Evolutionary conservation across 2,797 vertebrate species (phyloP).

Genomic region (Megalops cyprinoides): DNA sequence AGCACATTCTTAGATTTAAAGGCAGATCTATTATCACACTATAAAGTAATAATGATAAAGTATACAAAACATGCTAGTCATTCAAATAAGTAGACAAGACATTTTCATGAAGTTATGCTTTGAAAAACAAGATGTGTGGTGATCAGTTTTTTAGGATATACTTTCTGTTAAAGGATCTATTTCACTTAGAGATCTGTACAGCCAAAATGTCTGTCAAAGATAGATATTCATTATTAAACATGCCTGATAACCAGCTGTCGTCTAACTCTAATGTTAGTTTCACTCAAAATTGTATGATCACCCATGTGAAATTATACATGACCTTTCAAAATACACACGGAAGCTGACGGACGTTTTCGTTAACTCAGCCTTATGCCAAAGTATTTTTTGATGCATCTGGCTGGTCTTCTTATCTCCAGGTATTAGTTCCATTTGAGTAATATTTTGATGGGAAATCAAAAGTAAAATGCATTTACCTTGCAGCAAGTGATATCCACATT

Average conservation of each 20-base stretch:
- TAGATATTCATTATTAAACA: slow-evolving; percentile 38
- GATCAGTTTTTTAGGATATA: neutral
- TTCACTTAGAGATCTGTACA: neutral
- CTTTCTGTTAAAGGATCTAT: neutral
- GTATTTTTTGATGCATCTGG: slow-evolving; percentile 57
- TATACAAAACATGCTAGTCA: no score
- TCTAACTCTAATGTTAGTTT: slow-evolving; percentile 22
- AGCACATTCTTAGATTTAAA: no score
- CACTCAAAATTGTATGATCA: slow-evolving; percentile 50
- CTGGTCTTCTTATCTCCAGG: slow-evolving; percentile 57
- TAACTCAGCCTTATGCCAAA: slow-evolving; percentile 51
- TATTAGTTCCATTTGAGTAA: slow-evolving; percentile 68
- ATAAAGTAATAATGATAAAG: no score
- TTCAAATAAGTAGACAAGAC: no score
- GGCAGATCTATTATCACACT: no score
- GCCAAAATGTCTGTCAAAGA: slow-evolving; percentile 28
- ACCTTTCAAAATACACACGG: slow-evolving; percentile 41
- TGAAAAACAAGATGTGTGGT: no score
- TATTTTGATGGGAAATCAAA: slow-evolving; percentile 64
- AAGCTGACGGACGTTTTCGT: slow-evolving; percentile 17
- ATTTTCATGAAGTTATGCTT: no score
- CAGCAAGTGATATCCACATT: slow-evolving; percentile 55
- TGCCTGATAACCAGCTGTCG: slow-evolving; percentile 39
- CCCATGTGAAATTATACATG: slow-evolving; percentile 46
- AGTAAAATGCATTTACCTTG: slow-evolving; percentile 63